Evolutionary conservation across 2,888 invertebrate species (phyloP).

Genomic region (Tridacna crocea): DNA sequence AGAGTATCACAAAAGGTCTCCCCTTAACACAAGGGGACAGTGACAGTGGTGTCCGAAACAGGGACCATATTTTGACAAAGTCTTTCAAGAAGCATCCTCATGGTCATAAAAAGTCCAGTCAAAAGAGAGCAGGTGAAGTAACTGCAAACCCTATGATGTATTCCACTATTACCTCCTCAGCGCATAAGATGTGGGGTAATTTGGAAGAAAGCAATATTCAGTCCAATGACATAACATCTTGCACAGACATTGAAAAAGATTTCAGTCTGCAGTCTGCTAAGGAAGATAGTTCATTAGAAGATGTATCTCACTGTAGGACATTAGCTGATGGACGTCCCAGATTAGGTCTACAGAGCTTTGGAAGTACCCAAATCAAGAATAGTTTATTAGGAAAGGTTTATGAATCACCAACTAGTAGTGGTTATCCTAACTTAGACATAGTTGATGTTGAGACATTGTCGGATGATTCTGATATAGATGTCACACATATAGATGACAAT

Average conservation of each 20-base stretch:
- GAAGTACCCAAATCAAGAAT: background rate
- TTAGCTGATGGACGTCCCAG: too few relatives aligned
- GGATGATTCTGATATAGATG: constrained; percentile 44
- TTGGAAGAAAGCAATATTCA: constrained; percentile 42
- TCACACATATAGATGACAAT: constrained; percentile 7
- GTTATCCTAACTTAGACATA: constrained; percentile 1
- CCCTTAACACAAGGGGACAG: background rate
- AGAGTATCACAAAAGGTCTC: constrained; percentile 22
- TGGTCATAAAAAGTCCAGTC: constrained; percentile 76
- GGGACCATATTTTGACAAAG: constrained; percentile 27
- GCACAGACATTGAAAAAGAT: constrained; percentile 36
- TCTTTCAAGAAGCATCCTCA: constrained; percentile 77
- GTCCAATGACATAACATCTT: constrained; percentile 53
- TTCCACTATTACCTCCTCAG: background rate
- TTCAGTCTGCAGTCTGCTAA: too few relatives aligned
- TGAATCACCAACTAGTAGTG: constrained; percentile 45
- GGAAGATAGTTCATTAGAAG: too few relatives aligned
- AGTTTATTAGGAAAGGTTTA: constrained; percentile 9
- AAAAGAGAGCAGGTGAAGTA: background rate
- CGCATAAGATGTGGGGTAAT: background rate
- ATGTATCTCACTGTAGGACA: too few relatives aligned
- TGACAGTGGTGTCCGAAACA: background rate
- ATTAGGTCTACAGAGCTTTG: too few relatives aligned
- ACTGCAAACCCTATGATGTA: background rate
- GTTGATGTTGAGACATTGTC: constrained; percentile 50